Conservation (phyloP, 2,113 vertebrate genomes). For the Montifringilla adamsi region DNA sequence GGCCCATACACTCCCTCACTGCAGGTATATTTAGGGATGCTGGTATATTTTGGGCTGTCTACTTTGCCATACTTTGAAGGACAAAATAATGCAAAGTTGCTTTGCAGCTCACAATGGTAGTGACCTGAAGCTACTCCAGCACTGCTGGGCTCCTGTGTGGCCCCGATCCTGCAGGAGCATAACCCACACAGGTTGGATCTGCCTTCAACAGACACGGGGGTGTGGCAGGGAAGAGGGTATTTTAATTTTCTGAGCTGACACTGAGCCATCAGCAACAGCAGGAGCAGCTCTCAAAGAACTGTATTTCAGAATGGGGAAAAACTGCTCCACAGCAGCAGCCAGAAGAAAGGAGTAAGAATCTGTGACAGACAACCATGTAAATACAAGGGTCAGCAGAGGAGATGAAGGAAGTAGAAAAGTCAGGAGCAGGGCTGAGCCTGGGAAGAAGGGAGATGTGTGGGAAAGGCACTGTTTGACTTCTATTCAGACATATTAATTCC, state of each 20-base stretch:
- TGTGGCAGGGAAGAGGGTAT: accelerated
- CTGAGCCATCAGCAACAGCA: accelerated
- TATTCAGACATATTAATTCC: not conserved
- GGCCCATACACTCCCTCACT: not conserved
- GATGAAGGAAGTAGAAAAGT: not conserved
- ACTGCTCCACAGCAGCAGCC: not conserved
- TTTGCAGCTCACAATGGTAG: accelerated
- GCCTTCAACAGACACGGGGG: not conserved
- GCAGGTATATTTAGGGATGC: not conserved
- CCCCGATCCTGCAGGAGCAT: not conserved
- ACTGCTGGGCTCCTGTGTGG: not conserved
- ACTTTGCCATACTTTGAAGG: not conserved
- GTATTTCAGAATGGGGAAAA: not conserved
- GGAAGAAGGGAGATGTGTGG: not conserved
- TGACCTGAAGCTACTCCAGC: not conserved
- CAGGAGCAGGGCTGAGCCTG: not conserved
- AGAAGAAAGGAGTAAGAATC: not conserved
- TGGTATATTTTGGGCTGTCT: not conserved
- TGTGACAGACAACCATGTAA: not conserved
- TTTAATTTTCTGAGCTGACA: not conserved
- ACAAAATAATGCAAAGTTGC: not conserved
- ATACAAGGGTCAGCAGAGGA: not conserved
- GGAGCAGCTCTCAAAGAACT: not conserved
- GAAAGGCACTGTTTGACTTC: not conserved
- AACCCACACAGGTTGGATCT: not conserved